A percentile compares a stretch with the other conserved stretches of the same genome.
These are phyloP conservation scores for Tenebrosternarchus preto DNA, from an alignment of 2,113 vertebrate genomes.

Conservation along the genomic window DNA sequence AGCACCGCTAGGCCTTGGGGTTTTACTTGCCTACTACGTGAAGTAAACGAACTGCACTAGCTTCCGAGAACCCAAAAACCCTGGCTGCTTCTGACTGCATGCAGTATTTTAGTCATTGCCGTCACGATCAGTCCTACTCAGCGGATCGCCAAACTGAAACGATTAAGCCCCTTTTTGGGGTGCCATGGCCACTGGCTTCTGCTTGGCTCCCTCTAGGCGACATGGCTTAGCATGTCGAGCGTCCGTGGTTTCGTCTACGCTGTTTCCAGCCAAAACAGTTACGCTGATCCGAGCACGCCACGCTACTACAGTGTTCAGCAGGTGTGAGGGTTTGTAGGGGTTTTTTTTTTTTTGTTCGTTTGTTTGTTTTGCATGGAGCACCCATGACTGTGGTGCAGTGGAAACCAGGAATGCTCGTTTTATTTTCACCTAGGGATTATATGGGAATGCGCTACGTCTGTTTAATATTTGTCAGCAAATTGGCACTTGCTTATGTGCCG, in stretches of 20 bases:
- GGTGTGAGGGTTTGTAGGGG: background rate
- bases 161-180: background rate
- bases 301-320: conserved; percentile 14
- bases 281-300: background rate
- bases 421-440: conserved; percentile 44
- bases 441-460: conserved; percentile 43
- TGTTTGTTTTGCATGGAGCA: background rate
- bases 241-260: background rate
- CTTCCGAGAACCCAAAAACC: background rate
- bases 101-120: conserved; percentile 9
- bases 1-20: too few relatives aligned
- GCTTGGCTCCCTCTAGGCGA: background rate
- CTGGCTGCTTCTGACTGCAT: conserved; percentile 33
- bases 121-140: too few relatives aligned
- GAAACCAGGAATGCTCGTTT: conserved; percentile 21
- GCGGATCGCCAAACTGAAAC: conserved; percentile 16
- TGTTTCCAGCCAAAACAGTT: conserved; percentile 6
- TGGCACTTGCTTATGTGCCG: conserved; percentile 38
- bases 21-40: background rate
- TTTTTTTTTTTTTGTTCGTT: background rate
- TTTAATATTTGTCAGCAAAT: conserved; percentile 41
- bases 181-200: background rate
- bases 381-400: background rate
- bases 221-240: conserved; percentile 11
- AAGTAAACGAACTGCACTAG: background rate